Conservation (phyloP, 2,797 vertebrate species). For the Scarus forsteni region DNA sequence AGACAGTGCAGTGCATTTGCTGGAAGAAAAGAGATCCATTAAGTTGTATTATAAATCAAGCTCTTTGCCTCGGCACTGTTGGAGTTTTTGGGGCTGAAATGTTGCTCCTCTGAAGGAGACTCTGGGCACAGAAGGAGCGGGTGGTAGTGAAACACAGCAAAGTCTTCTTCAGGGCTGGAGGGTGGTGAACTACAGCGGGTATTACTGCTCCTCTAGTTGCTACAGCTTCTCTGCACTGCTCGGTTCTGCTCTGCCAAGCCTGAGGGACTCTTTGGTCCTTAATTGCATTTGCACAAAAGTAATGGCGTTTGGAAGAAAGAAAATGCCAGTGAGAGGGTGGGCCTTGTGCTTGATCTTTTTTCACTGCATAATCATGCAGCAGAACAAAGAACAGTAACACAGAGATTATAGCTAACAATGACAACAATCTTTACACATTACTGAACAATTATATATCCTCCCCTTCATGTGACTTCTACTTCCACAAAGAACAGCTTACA, state of each 20-base stretch:
- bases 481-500: neutral
- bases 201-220: constrained; percentile 66
- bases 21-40: constrained; percentile 4
- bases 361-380: constrained; percentile 25
- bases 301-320: constrained; percentile 64
- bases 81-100: constrained; percentile 28
- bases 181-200: constrained; percentile 46
- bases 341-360: constrained; percentile 33
- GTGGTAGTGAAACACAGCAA: constrained; percentile 31
- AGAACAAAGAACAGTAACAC: constrained; percentile 11
- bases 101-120: constrained; percentile 35
- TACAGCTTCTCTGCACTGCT: constrained; percentile 47
- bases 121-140: constrained; percentile 39
- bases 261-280: constrained; percentile 74
- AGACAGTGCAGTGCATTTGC: neutral
- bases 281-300: constrained; percentile 82
- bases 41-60: constrained; percentile 39
- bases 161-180: constrained; percentile 33
- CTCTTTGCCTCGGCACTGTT: constrained; percentile 22
- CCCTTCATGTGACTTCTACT: neutral
- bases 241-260: constrained; percentile 57
- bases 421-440: constrained; percentile 8
- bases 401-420: constrained; percentile 22
- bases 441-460: neutral
- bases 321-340: constrained; percentile 52